phyloP scores from a whole-genome alignment of 2,888 invertebrate species.

The Octodonta nipae region DNA sequence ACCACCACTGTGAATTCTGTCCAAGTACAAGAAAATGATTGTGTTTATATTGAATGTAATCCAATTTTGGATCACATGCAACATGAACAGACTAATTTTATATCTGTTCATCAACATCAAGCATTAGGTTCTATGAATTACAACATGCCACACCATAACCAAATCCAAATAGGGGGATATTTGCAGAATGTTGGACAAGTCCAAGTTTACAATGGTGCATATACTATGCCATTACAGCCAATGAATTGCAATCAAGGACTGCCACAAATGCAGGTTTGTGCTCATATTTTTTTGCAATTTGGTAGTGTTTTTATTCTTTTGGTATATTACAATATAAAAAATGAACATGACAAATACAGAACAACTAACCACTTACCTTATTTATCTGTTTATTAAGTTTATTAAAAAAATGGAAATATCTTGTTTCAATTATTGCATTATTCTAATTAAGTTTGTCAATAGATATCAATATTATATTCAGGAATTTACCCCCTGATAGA shows the following conservation, averaged over 20 bases:
- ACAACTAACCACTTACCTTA: no score
- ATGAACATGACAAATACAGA: no score
- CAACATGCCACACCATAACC: conserved; percentile 25
- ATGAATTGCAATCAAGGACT: conserved; percentile 11
- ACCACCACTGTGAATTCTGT: no score
- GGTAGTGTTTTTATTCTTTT: no score
- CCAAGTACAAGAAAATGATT: conserved; percentile 22
- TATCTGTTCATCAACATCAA: conserved; percentile 17
- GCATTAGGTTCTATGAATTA: conserved; percentile 28
- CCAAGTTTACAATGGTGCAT: conserved; percentile 28
- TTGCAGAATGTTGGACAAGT: conserved; percentile 27
- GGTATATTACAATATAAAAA: no score
- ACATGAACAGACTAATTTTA: conserved; percentile 21
- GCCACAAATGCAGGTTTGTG: conserved; percentile 11
- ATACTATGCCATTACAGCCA: conserved; percentile 29
- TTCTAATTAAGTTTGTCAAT: no score
- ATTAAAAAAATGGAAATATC: not conserved
- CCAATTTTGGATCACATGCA: conserved; percentile 23
- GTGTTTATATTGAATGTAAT: conserved; percentile 31
- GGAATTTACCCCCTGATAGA: no score
- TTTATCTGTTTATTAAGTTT: not conserved
- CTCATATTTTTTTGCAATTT: no score
- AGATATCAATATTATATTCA: no score
- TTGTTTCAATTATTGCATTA: no score
- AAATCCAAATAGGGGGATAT: conserved; percentile 25